Base-by-base conservation (phyloP, 2,888 invertebrate species). In the Amphipoea lucens region DNA sequence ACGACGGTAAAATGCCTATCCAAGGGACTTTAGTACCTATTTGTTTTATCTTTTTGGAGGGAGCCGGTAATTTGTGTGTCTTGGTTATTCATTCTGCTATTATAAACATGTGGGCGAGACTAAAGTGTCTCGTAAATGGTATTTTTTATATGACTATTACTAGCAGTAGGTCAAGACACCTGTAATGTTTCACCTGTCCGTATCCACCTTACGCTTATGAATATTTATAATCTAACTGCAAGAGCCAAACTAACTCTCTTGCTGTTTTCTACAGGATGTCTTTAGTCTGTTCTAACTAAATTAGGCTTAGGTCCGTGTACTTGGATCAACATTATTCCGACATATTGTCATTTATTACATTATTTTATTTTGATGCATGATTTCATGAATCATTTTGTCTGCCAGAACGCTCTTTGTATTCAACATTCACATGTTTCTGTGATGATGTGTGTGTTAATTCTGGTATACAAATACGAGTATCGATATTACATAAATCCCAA, bases 1-100 rank as follows among this genome's bases (percentile, higher is more conserved):
- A 87, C 92, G 90, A 92, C 91, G 89, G 90, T 91, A 91, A 93
- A 93, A 92, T 84, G 91, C 90, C 92, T 92, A 93, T 94, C 90
- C 88, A 83, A 76, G 87, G 83, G 87, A 88, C 87, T 87, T 89
- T 88, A 87, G 83, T 87, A 79, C 79, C 90, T 84, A 92, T 93
- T 93, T 93, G 91, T 92, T 89, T 81, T 87, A 82, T 87, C 86
- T 89, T 88, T 87, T 80, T 77, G 40, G 75, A 73, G 75, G 78
- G 65, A 63, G 29, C 36, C 12, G 12, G 71, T 76, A 77, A 77
- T 84, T 82, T 83, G 78, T 73, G 45, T 12, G 40, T 23, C 51
- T 66, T 68, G 7, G 51, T 78, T 78, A 60, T 84, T 83, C 80
- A 70, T 76, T 77, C 57, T 4, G 66, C 40, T 72, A 57, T 84